Base-by-base conservation (phyloP, 2,797 vertebrate genomes). In the Coendou prehensilis region DNA sequence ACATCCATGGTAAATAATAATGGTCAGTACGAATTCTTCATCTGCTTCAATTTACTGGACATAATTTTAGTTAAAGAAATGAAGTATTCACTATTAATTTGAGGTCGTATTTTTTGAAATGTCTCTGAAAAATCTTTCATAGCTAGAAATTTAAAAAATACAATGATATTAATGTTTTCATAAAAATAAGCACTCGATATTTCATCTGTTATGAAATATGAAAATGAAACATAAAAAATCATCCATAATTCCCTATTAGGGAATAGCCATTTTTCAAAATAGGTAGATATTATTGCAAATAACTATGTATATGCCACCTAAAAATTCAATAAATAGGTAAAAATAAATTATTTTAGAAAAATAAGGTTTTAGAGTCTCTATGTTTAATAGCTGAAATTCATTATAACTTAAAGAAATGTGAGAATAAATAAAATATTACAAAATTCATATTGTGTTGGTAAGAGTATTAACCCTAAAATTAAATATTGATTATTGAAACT, bases 331-430 rank as follows among this genome's bases (percentile, higher is more conserved):
- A 26, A 83, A 37, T 83, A 37, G 9, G 18, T 28, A 89, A 79
- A 50, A 78, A 69, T 17, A 45, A 33, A 64, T 13, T 64, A n/a
- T 54, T 85, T 67, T 85, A 71, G 64, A 45, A 79, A 85, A 61
- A 52, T 20, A 13, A 4, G 13, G 3, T 69, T 23, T 61, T 79
- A 67, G 28, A 69, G 37, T 79, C 26, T 84, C 47, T 71, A 23
- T 64, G 76, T 89, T 64, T 50, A 61, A 71, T 69, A 59, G 67
- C 18, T n/a, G 76, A 90, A 59, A 71, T 69, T 78, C 47, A 94
- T 76, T 79, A 69, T 79, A 37, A 59, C 41, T 33, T 64, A 78
- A 69, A 64, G 33, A 73, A 59, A 52, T 45, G 6, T 45, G 10
- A 92, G 22, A 41, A 15, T 23, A 93, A 64, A 63, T 84, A 82